Conservation (phyloP, 2,888 invertebrate species). For the Anoplius nigerrimus region DNA sequence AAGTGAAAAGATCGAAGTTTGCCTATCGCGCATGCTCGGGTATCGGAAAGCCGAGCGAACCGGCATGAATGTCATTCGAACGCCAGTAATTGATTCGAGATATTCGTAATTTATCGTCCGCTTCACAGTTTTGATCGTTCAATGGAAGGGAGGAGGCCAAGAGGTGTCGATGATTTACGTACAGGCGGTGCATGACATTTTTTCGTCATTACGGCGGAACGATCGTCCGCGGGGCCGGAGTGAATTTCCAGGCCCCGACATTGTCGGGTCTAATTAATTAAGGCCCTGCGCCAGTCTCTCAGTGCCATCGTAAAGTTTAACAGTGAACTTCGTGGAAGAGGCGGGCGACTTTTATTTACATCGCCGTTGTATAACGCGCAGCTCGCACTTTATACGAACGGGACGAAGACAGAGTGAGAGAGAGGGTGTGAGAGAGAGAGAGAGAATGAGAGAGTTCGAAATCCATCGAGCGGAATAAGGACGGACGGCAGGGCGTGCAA, state of each 20-base stretch:
- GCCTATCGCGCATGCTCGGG: too few relatives aligned
- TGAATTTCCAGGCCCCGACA: constrained; percentile 24
- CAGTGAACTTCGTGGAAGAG: constrained; percentile 55
- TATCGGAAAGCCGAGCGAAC: too few relatives aligned
- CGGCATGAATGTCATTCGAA: too few relatives aligned
- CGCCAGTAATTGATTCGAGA: too few relatives aligned
- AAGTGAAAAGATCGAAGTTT: too few relatives aligned
- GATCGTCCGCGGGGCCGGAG: not conserved
- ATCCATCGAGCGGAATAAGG: not conserved
- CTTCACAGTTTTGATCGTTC: too few relatives aligned
- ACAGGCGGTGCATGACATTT: too few relatives aligned
- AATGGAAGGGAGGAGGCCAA: too few relatives aligned
- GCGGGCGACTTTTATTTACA: constrained; percentile 47
- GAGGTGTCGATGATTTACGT: too few relatives aligned
- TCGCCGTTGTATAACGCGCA: constrained; percentile 34
- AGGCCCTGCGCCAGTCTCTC: constrained; percentile 46
- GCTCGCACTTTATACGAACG: constrained; percentile 41
- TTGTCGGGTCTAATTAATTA: constrained; percentile 61
- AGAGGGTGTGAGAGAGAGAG: constrained; percentile 27
- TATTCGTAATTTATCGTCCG: too few relatives aligned
- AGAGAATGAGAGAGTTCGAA: constrained; percentile 26
- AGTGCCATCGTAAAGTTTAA: constrained; percentile 58
- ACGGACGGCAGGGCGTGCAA: constrained; percentile 34
- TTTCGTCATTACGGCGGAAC: not conserved
- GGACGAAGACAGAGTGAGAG: constrained; percentile 24